Base-by-base conservation (phyloP, 2,797 vertebrate genomes). In the Malacoraja senta region DNA sequence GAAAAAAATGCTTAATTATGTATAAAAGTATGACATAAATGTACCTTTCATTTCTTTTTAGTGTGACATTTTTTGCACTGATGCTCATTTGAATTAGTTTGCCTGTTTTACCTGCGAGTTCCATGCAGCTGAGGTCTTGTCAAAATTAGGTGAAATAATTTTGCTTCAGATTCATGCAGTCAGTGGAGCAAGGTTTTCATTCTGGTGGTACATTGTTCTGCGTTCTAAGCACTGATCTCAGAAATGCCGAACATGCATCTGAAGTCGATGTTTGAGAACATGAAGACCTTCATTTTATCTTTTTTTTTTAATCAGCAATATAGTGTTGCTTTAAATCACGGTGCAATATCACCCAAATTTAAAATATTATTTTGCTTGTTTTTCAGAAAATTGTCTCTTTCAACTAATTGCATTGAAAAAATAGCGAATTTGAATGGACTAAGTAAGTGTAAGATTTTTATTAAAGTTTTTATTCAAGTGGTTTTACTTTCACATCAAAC, bases 401-500 rank as follows among this genome's bases (percentile, higher is more conserved):
- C 98, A 93, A 99, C 98, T 95, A 99, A 99, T 96, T 98, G 98
- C 95, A 99, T 99, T 94, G 98, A 99, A 94, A 99, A 99, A 96
- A 99, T 99, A 83, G 97, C 98, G 94, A 99, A 99, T 95, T 96
- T 99, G 93, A 98, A 96, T 94, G 98, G 97, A 93, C 96, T 99
- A 93, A 99, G 99, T 99, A 97, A 98, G 98, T 98, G n/a, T 94
- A 77, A 77, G 65, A 29, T 71, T 44, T 32, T 35, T 38, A 32
- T 24, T 24, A 71, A 68, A 84, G 7, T 61, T 91, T n/a, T 0
- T 0, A 94, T 93, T 94, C 35, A 77, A n/a, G 6, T 44, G 38
- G 8, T 81, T 81, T 81, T 44, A 44, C 9, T 17, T 19, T 86
- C 29, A n/a, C 71, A 74, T 6, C 71, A 74, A 74, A 21, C 21